Evolutionary conservation across 1,140 invertebrate species (phyloP).

Genomic region (Cephus cinctus): DNA sequence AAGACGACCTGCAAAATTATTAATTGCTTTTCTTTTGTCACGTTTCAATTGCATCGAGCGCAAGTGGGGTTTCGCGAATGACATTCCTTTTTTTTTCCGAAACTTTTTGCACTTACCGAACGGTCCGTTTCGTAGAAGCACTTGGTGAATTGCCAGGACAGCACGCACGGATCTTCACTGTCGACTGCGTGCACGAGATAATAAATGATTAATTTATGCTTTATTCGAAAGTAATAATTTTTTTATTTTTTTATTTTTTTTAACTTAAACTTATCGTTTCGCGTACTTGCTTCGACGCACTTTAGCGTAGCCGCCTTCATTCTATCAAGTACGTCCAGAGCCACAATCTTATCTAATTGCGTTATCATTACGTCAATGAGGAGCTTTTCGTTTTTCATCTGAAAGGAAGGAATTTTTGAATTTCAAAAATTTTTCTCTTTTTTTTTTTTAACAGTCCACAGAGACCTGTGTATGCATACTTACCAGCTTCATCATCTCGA

Average conservation of each 20-base stretch:
- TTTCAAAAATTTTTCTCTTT: background rate
- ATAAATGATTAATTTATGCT: background rate
- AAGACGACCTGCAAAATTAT: too few relatives aligned
- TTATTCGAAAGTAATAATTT: background rate
- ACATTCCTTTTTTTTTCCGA: too few relatives aligned
- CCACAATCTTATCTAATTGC: constrained; percentile 24
- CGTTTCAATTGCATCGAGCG: too few relatives aligned
- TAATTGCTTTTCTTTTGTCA: too few relatives aligned
- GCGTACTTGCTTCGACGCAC: constrained; percentile 18
- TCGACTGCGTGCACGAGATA: constrained; percentile 9
- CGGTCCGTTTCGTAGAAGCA: constrained; percentile 23
- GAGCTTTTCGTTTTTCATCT: constrained; percentile 27
- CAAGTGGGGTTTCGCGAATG: too few relatives aligned
- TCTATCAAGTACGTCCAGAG: constrained; percentile 14
- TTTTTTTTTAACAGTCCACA: background rate
- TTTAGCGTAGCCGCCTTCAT: constrained; percentile 10
- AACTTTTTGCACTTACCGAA: too few relatives aligned
- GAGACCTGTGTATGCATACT: constrained; percentile 1
- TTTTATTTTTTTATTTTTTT: background rate
- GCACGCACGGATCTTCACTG: constrained; percentile 21
- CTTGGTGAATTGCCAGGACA: constrained; percentile 24
- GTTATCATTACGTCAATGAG: constrained; percentile 8
- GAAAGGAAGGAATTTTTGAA: background rate
- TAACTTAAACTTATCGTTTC: background rate
- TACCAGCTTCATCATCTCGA: constrained; percentile 20